Evolutionary conservation across 2,797 vertebrate genomes (phyloP), one percentile per base, ranked within the genome.

Genomic region (Galaxias olidus): DNA sequence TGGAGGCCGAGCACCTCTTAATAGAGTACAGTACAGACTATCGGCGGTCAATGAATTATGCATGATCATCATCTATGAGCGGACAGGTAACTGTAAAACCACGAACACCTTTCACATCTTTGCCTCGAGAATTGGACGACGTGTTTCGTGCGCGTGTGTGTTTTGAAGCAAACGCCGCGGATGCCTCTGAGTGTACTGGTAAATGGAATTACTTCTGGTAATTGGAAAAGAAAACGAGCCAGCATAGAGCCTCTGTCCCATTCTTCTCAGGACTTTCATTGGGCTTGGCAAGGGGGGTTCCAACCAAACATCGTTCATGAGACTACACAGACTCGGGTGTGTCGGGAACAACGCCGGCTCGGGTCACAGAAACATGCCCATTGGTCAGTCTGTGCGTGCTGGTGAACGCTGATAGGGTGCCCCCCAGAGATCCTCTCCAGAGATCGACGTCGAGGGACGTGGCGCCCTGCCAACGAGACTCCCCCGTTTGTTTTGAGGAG

Each of bases 11-110:
- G 58, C 64, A n/a, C 14, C 30, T 66, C 74, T 65, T 65, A 55
- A 55, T 55, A 69, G 72, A 59, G 61, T 70, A 71, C 66, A 58
- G 64, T 63, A 42, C 66, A 65, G 66, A 59, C 65, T 81, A 68
- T 81, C 71, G 49, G 44, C 69, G 79, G 69, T 63, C 45, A 69
- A 74, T 87, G 53, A 85, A 87, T 87, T 76, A 84, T 84, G 70
- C 62, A 82, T 77, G 69, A 62, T 83, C 54, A 75, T 71, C 70
- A 73, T 59, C 73, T 65, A 63, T 18, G 54, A 59, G 42, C 14
- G 60, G 61, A 69, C 57, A 60, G 19, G 77, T 63, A 68, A n/a
- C 49, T 72, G 30, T 61, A 65, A 75, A 78, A 81, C 64, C 53
- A 57, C 61, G 59, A 72, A 75, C 74, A 75, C 78, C 78, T 74